Evolutionary conservation across 2,113 vertebrate species (phyloP), one percentile per base, ranked within the genome.

Genomic region (Cynoglossus semilaevis): DNA sequence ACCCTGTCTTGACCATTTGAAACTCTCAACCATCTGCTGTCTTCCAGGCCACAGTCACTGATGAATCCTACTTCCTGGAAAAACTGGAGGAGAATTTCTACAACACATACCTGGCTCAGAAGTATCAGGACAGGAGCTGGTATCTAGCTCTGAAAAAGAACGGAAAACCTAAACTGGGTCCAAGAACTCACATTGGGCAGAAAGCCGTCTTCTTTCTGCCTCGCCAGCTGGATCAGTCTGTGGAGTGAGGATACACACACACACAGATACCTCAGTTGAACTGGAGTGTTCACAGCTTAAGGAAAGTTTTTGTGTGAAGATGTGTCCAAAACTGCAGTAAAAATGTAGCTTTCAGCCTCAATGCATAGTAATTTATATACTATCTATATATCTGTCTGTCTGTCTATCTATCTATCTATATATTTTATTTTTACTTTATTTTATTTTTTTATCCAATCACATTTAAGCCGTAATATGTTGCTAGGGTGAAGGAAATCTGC

Each of bases 71-170:
- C 78, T 99, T 98, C 80, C 80, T 97, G 52, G 96, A 99, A 63
- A 92, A 83, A 60, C 36, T 97, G 4, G 95, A 96, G 45, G 95
- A 98, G 43, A 99, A 98, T 64, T 90, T 94, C 87, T 98, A 98
- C 87, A 98, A 96, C 84, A 98, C 95, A 0, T 98, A 98, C 34
- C 40, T 73, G 1, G 91, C 94, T 50, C 93, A 94, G 70, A 90
- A 90, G 68, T 88, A 94, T 0, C 88, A 88, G 0, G 93, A 93
- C 11, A 89, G 83, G 74, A 90, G 82, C 70, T 98, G 96, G 96
- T 98, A 94, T 5, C 93, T 98, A 0, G 96, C 90, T 3, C 89
- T 99, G 79, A 97, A 96, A 86, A 97, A 96, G 90, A 96, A 95
- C 0, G 95, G 95, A 5, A 92, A 70, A 79, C 87, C 91, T 71